phyloP scores from a whole-genome alignment of 2,888 invertebrate genomes.

The Hirtodrosophila duncani region DNA sequence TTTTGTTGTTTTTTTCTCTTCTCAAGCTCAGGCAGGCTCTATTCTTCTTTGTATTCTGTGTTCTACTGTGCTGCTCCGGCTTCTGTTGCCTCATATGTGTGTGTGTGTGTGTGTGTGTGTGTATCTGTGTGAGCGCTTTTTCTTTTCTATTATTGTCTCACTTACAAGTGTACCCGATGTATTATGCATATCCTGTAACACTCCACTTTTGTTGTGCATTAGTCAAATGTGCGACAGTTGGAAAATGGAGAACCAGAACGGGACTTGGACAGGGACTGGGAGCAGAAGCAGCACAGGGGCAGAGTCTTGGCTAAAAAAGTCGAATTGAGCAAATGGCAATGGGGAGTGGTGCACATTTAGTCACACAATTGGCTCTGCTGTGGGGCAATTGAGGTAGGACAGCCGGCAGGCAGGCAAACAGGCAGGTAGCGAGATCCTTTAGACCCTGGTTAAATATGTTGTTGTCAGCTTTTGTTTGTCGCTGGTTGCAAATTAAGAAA shows the following conservation, averaged over 20 bases:
- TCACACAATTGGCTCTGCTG: slow-evolving; percentile 66
- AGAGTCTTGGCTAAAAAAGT: not conserved
- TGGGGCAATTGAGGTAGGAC: slow-evolving; percentile 30
- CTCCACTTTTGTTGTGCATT: slow-evolving; percentile 73
- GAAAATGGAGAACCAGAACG: slow-evolving; percentile 43
- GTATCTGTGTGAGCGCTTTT: slow-evolving; percentile 52
- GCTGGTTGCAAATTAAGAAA: slow-evolving; percentile 58
- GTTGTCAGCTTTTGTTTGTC: slow-evolving; percentile 13
- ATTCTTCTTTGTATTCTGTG: not conserved
- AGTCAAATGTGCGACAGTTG: slow-evolving; percentile 70
- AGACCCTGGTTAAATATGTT: slow-evolving; percentile 47
- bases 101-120: slow-evolving; percentile 18
- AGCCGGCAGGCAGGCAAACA: slow-evolving; percentile 19
- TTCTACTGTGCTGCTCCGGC: not conserved
- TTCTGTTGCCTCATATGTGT: slow-evolving; percentile 2
- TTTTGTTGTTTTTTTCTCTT: slow-evolving; percentile 6
- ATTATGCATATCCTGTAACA: slow-evolving; percentile 75
- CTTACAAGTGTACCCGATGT: slow-evolving; percentile 72
- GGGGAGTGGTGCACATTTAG: slow-evolving; percentile 23
- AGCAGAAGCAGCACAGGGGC: slow-evolving; percentile 1
- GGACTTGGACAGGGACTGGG: too few species aligned
- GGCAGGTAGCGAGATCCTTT: not conserved
- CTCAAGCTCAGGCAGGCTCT: slow-evolving; percentile 3
- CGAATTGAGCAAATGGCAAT: not conserved
- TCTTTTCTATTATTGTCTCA: slow-evolving; percentile 72